phyloP scores from a whole-genome alignment of 2,113 vertebrate species.

The Amblyornis subalaris region DNA sequence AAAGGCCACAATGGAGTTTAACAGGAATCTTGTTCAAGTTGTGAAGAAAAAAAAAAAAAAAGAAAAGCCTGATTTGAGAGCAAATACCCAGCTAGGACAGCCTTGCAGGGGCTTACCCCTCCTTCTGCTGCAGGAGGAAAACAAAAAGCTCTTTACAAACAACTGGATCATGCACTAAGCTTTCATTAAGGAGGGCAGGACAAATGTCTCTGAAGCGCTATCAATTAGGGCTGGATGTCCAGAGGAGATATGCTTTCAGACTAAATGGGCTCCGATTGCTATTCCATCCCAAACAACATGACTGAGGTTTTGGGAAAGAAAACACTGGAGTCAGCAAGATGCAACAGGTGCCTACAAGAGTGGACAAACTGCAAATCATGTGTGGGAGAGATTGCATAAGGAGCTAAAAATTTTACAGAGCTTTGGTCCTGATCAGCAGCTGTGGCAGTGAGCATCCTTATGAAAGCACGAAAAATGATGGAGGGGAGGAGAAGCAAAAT shows the following conservation, averaged over 20 bases:
- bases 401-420: neutral
- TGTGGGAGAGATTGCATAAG: neutral
- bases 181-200: neutral
- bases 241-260: neutral
- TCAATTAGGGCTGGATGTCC: neutral
- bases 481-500: neutral
- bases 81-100: neutral
- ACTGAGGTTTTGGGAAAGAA: neutral
- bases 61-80: rapidly evolving
- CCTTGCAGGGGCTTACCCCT: rapidly evolving
- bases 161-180: neutral
- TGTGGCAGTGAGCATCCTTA: rapidly evolving
- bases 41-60: neutral
- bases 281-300: neutral
- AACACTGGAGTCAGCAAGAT: neutral
- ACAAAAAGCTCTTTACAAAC: neutral
- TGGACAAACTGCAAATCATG: rapidly evolving
- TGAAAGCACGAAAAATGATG: rapidly evolving
- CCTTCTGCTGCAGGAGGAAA: neutral
- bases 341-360: neutral
- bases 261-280: neutral
- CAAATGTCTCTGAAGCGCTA: neutral
- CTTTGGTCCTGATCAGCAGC: neutral
- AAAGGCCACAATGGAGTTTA: neutral
- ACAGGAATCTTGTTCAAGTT: neutral